Percentiles rank a stretch among this genome's conserved stretches.
Conservation (phyloP, 2,113 vertebrate genomes). For the Coptodon rendalli region DNA sequence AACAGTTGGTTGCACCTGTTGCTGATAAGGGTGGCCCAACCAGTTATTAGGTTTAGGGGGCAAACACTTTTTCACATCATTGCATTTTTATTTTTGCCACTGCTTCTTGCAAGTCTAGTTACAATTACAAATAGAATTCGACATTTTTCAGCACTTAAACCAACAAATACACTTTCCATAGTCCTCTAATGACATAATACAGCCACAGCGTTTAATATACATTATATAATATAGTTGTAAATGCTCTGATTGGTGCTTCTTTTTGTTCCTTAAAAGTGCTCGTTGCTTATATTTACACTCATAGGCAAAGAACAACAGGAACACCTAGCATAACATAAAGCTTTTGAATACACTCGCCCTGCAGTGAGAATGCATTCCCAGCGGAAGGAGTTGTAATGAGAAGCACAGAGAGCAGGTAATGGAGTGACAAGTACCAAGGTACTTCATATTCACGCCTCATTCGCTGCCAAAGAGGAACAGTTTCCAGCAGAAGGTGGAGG, state of each 20-base stretch:
- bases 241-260: neutral
- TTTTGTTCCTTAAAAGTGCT: neutral
- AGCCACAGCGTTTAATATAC: neutral
- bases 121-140: neutral
- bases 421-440: neutral
- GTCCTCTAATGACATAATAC: neutral
- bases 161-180: neutral
- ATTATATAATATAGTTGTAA: neutral
- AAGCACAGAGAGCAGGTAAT: constrained; percentile 22
- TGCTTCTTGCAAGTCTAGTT: neutral
- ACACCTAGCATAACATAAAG: neutral
- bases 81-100: neutral
- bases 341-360: neutral
- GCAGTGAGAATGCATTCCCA: constrained; percentile 2
- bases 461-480: neutral
- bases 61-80: neutral
- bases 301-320: neutral
- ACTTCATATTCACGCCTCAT: constrained; percentile 32
- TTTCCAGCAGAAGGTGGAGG: neutral
- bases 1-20: neutral
- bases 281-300: neutral
- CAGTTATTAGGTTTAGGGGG: neutral
- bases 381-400: neutral
- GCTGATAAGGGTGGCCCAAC: neutral
- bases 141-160: neutral